Conservation (phyloP, 2,888 invertebrate species). For the Mimumesa dahlbomi region DNA sequence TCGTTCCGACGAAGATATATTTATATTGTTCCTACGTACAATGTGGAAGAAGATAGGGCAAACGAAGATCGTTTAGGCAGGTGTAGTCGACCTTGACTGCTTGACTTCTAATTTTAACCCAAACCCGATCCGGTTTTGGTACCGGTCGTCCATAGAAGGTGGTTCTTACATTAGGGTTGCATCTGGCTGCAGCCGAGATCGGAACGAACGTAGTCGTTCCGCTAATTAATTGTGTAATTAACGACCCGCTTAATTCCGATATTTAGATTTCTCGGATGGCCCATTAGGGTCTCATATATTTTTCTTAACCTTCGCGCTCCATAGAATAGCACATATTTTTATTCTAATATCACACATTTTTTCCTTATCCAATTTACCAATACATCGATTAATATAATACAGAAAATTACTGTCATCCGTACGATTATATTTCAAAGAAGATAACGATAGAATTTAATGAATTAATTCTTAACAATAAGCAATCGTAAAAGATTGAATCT, state of each 20-base stretch:
- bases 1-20: no score
- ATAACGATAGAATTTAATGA: no score
- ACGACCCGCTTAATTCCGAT: constrained; percentile 2
- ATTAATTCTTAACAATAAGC: no score
- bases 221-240: constrained; percentile 51
- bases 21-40: no score
- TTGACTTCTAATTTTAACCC: constrained; percentile 72
- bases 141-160: constrained; percentile 44
- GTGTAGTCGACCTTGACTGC: constrained; percentile 66
- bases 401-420: neutral
- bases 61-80: constrained; percentile 56
- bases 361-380: no score
- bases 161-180: constrained; percentile 17
- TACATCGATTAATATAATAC: no score
- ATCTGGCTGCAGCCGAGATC: neutral
- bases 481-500: no score
- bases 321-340: no score
- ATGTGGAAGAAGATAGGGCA: constrained; percentile 7
- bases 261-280: neutral
- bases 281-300: neutral
- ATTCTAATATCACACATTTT: no score
- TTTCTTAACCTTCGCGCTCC: neutral
- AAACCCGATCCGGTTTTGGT: constrained; percentile 71
- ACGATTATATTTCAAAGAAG: no score
- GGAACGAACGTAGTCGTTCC: constrained; percentile 1